Base-by-base conservation (phyloP, 2,113 vertebrate species). In the Meles meles region DNA sequence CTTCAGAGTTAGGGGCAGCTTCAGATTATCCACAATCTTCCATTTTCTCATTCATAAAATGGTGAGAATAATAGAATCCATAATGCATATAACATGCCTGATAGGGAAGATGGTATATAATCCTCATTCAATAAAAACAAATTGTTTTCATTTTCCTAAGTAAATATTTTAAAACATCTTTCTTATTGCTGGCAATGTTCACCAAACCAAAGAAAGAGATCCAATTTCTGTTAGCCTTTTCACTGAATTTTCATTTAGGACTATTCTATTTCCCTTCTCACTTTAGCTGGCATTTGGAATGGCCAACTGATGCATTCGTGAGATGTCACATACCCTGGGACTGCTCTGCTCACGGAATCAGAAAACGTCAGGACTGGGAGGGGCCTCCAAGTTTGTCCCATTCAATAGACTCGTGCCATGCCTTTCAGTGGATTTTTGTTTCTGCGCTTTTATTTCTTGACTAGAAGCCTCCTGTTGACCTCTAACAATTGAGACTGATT, bases 401-500 rank as follows among this genome's bases (percentile, higher is more conserved):
- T 59, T 79, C 52, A 65, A 47, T 42, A 5, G 1, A 1, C 11
- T 18, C 14, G 6, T 21, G 7, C 29, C 31, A 31, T 39, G 34
- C 27, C 55, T 95, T 65, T 96, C 49, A 55, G 69, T 12, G 63
- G 74, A 57, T 42, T 47, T 47, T 77, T 77, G 42, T 77, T 47
- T 77, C 74, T 29, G 21, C 14, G 69, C 84, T 90, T 90, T 93
- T n/a, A 10, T 97, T 87, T 92, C 81, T 81, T 67, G 92, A 37
- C 63, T 59, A 6, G 23, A 95, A 97, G 81, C 47, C 59, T 61
- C 69, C 39, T 93, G 3, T 34, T 92, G 74, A 88, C 74, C 71
- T 90, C 87, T 90, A 90, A 91, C 29, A 91, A 82, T 2, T n/a
- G 55, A 96, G 44, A 87, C 11, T 52, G n/a, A 91, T 92, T 83